Evolutionary conservation across 23 tunicate genomes (phyloP).

Genomic region (Oikopleura vanhoeffeni): DNA sequence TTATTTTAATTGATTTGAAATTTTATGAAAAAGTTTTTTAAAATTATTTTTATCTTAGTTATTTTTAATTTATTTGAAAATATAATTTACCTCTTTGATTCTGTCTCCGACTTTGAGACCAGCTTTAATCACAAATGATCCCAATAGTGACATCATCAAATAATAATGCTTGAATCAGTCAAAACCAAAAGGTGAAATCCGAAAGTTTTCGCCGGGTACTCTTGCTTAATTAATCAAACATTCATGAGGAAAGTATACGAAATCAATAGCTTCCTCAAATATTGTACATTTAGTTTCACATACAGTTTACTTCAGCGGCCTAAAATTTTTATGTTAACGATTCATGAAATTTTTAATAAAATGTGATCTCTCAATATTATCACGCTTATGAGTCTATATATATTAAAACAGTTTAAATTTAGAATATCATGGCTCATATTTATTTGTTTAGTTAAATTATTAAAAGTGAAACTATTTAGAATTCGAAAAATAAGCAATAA

Average conservation of each 20-base stretch:
- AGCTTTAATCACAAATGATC: constrained; percentile 51
- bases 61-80: neutral
- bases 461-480: too few relatives aligned
- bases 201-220: constrained; percentile 27
- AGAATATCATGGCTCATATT: too few relatives aligned
- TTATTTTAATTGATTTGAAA: too few relatives aligned
- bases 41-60: neutral
- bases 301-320: neutral
- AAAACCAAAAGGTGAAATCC: constrained; percentile 88
- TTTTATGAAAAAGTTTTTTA: too few relatives aligned
- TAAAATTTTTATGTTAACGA: too few relatives aligned
- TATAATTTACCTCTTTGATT: constrained; percentile 41
- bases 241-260: constrained; percentile 36
- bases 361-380: too few relatives aligned
- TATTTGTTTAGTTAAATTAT: too few relatives aligned
- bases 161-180: constrained; percentile 63
- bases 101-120: constrained; percentile 64
- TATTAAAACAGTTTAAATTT: too few relatives aligned
- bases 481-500: too few relatives aligned
- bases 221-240: constrained; percentile 29
- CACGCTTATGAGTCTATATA: too few relatives aligned
- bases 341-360: too few relatives aligned
- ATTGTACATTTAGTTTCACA: neutral
- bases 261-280: constrained; percentile 6
- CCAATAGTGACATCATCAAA: constrained; percentile 96